Evolutionary conservation across 2,797 vertebrate species (phyloP).

Genomic region (Carduelis carduelis): DNA sequence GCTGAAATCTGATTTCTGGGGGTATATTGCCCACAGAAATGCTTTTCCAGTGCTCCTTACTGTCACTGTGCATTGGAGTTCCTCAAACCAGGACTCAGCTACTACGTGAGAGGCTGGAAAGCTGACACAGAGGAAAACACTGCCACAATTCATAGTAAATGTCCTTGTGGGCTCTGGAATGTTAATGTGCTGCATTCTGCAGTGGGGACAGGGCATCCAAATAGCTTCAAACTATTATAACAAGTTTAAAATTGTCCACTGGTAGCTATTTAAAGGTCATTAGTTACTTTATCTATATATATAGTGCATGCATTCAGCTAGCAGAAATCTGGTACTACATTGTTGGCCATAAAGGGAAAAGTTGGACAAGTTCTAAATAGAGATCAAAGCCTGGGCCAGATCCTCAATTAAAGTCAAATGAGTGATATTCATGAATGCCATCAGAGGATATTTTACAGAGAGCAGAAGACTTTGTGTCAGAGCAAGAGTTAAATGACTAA

Average conservation of each 20-base stretch:
- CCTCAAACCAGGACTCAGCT: background rate
- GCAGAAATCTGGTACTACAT: slow-evolving; percentile 38
- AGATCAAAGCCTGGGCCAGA: slow-evolving; percentile 24
- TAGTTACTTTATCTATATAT: slow-evolving; percentile 54
- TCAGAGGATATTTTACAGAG: background rate
- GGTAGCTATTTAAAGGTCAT: slow-evolving; percentile 54
- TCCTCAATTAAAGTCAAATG: background rate
- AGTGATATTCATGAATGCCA: background rate
- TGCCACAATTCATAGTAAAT: slow-evolving; percentile 56
- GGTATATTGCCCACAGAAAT: background rate
- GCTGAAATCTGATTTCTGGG: background rate
- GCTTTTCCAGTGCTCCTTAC: background rate
- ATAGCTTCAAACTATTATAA: slow-evolving; percentile 36
- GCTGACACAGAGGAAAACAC: slow-evolving; percentile 25
- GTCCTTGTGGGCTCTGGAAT: slow-evolving; percentile 51
- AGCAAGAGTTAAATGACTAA: background rate
- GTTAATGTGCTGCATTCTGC: slow-evolving; percentile 15
- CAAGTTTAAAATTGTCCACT: slow-evolving; percentile 49
- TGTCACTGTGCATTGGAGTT: background rate
- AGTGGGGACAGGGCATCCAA: background rate
- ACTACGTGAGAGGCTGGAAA: background rate
- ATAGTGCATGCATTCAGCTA: slow-evolving; percentile 55
- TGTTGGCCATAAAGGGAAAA: slow-evolving; percentile 60
- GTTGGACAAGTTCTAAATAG: slow-evolving; percentile 55
- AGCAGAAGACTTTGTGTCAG: background rate